phyloP scores from a whole-genome alignment of 2,888 invertebrate species.

The Globia sparganii region DNA sequence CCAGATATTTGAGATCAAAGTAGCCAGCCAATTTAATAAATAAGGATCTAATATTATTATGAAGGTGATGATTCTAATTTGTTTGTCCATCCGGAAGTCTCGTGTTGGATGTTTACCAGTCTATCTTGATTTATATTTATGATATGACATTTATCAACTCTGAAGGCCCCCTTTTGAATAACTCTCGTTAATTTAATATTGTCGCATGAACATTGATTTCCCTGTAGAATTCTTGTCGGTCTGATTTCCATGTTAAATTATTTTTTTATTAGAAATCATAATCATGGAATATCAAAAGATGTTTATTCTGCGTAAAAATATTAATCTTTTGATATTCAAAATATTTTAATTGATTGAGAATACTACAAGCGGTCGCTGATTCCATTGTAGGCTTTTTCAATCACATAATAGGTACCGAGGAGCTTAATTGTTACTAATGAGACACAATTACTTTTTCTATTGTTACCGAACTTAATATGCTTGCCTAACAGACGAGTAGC shows the following conservation, averaged over 20 bases:
- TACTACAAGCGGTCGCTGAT: neutral
- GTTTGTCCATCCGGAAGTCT: neutral
- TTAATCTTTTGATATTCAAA: neutral
- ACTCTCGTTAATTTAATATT: conserved; percentile 23
- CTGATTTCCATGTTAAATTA: conserved; percentile 7
- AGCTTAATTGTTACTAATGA: too few relatives aligned
- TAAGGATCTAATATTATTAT: neutral
- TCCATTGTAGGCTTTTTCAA: neutral
- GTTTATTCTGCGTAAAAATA: neutral
- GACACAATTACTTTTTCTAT: too few relatives aligned
- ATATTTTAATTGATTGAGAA: neutral
- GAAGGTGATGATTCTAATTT: neutral
- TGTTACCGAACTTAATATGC: too few relatives aligned
- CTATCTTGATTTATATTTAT: neutral
- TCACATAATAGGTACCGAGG: neutral
- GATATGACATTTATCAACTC: neutral
- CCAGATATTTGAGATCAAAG: too few relatives aligned
- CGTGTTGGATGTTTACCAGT: conserved; percentile 13
- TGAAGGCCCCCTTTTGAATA: neutral
- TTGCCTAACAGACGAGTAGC: neutral
- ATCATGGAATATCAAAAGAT: too few relatives aligned
- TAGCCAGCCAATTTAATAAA: too few relatives aligned
- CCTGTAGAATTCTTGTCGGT: conserved; percentile 7
- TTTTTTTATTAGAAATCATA: conserved; percentile 12
- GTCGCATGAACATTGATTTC: conserved; percentile 7